phyloP scores from a whole-genome alignment of 2,113 vertebrate genomes.

The Garra rufa region DNA sequence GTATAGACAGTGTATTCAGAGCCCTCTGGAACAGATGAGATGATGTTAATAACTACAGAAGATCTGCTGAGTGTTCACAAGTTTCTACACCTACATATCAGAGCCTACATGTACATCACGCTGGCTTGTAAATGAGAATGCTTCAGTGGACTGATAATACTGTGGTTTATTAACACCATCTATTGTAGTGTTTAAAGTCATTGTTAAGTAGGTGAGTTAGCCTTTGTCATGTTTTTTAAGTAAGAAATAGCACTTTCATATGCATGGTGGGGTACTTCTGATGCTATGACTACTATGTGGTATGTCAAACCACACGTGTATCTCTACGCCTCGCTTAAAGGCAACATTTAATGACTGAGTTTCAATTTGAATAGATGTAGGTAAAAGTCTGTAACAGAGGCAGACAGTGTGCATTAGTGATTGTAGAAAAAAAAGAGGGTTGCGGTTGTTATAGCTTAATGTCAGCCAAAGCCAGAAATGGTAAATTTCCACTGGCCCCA shows the following conservation, averaged over 20 bases:
- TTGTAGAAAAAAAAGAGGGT: not conserved
- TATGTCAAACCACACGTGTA: slow-evolving; percentile 54
- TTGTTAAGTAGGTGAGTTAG: not conserved
- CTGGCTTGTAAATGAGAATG: not conserved
- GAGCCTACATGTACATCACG: not conserved
- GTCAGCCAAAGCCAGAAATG: not conserved
- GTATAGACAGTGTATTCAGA: not conserved
- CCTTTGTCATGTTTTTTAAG: not conserved
- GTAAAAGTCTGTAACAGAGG: slow-evolving; percentile 7
- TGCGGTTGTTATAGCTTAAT: not conserved
- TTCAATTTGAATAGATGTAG: slow-evolving; percentile 60
- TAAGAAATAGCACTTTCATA: slow-evolving; percentile 16
- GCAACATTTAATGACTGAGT: slow-evolving; percentile 55
- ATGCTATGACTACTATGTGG: slow-evolving; percentile 20
- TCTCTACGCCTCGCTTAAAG: slow-evolving; percentile 54
- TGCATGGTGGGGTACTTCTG: not conserved
- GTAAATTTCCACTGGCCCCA: not conserved
- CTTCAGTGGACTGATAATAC: not conserved
- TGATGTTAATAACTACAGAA: not conserved
- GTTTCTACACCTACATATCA: slow-evolving; percentile 9
- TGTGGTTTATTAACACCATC: not conserved
- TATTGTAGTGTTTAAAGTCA: not conserved
- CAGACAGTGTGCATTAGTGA: not conserved
- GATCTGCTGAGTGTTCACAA: not conserved
- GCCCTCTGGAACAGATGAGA: not conserved